phyloP scores from a whole-genome alignment of 2,797 vertebrate species.

The Acipenser oxyrinchus region DNA sequence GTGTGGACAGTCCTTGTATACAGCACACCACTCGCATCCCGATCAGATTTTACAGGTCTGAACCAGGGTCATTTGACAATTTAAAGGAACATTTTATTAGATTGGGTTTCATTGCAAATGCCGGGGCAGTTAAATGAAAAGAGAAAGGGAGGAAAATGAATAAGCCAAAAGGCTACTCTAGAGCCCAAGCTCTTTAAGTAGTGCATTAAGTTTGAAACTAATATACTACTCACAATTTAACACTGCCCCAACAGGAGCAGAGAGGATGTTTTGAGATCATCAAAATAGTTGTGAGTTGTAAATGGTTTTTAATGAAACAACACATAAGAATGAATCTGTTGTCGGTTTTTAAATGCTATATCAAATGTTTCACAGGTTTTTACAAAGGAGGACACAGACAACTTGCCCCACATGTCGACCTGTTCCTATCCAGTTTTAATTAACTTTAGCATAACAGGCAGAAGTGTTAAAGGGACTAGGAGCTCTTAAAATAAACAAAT shows the following conservation, averaged over 20 bases:
- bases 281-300: conserved; percentile 62
- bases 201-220: conserved; percentile 66
- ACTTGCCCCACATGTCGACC: no score
- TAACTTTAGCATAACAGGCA: no score
- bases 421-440: no score
- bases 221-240: conserved; percentile 82
- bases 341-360: no score
- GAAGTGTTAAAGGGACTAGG: no score
- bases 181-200: conserved; percentile 75
- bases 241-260: conserved; percentile 48
- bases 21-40: no score
- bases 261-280: conserved; percentile 65
- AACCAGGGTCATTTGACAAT: conserved; percentile 52
- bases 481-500: no score
- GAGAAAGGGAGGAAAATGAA: conserved; percentile 58
- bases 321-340: conserved; percentile 28
- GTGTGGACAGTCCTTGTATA: no score
- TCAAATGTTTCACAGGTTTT: no score
- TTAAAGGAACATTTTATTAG: conserved; percentile 70
- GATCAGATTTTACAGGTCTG: conserved; percentile 46
- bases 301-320: conserved; percentile 62
- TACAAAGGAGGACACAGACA: no score
- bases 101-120: conserved; percentile 53
- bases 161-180: conserved; percentile 59
- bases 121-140: conserved; percentile 56